These are phyloP conservation scores for Megaleporinus macrocephalus DNA, from an alignment of 2,113 vertebrate genomes.

Conservation along the genomic window DNA sequence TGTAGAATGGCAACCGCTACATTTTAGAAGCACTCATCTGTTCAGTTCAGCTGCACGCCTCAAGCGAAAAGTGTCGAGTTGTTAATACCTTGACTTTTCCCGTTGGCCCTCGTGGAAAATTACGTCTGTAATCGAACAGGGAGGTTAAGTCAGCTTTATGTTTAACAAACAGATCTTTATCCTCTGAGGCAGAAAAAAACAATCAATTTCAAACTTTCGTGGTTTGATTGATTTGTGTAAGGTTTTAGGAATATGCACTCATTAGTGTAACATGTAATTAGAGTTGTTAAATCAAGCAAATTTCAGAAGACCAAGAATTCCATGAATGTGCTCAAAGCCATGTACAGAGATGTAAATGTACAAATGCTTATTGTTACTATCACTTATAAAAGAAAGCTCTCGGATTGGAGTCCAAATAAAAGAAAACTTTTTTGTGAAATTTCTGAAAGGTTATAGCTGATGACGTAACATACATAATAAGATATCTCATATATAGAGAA, in stretches of 20 bases:
- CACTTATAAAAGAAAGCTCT: too few species aligned
- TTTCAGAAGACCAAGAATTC: neutral
- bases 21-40: slow-evolving; percentile 44
- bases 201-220: slow-evolving; percentile 38
- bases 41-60: slow-evolving; percentile 33
- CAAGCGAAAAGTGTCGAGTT: slow-evolving; percentile 25
- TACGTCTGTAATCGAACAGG: neutral
- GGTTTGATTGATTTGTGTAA: slow-evolving; percentile 45
- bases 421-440: too few species aligned
- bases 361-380: too few species aligned
- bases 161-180: slow-evolving; percentile 43
- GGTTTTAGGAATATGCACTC: slow-evolving; percentile 22
- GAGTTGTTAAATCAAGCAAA: slow-evolving; percentile 12
- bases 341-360: neutral
- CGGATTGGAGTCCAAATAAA: too few species aligned
- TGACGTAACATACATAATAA: too few species aligned
- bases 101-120: slow-evolving; percentile 21
- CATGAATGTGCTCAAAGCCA: neutral
- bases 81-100: slow-evolving; percentile 30
- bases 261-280: slow-evolving; percentile 43
- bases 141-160: slow-evolving; percentile 38
- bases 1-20: slow-evolving; percentile 24
- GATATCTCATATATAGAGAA: too few species aligned
- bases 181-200: slow-evolving; percentile 38
- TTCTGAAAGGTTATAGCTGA: too few species aligned